Conservation (phyloP, 2,113 vertebrate species). For the Urocynchramus pylzowi region DNA sequence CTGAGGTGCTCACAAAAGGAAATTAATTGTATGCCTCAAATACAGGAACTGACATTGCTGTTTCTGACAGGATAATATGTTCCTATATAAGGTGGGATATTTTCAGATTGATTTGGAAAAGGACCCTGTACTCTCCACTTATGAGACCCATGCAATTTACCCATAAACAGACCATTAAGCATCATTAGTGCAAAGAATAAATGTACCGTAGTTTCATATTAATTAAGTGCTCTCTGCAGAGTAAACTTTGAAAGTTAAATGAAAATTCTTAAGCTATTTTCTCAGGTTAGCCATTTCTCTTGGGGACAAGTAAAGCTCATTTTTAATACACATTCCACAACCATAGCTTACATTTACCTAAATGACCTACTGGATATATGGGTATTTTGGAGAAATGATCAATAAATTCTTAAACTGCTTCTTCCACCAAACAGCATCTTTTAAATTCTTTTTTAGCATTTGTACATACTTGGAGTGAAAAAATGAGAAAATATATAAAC, state of each 20-base stretch:
- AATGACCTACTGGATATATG: neutral
- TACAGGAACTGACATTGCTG: slow-evolving; percentile 29
- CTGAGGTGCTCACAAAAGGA: neutral
- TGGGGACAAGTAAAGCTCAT: slow-evolving; percentile 5
- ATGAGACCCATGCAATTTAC: slow-evolving; percentile 72
- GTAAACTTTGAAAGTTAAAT: slow-evolving; percentile 65
- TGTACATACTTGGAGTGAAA: neutral
- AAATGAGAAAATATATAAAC: neutral
- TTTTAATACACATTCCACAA: neutral
- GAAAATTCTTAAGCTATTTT: slow-evolving; percentile 62
- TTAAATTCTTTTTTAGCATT: neutral
- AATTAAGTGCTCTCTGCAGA: slow-evolving; percentile 66
- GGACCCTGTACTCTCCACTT: slow-evolving; percentile 66
- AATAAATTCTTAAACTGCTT: slow-evolving; percentile 30
- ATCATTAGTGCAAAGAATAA: slow-evolving; percentile 69
- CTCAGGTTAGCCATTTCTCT: slow-evolving; percentile 43
- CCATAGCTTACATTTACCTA: slow-evolving; percentile 11
- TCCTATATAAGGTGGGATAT: neutral
- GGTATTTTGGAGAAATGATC: slow-evolving; percentile 2
- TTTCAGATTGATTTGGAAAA: slow-evolving; percentile 65
- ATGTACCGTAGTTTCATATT: slow-evolving; percentile 68
- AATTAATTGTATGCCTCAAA: slow-evolving; percentile 21
- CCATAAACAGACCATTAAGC: slow-evolving; percentile 68
- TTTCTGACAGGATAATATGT: slow-evolving; percentile 40
- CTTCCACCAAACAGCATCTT: neutral